Evolutionary conservation across 1,140 invertebrate species (phyloP).

Genomic region (Bombyx mandarina): DNA sequence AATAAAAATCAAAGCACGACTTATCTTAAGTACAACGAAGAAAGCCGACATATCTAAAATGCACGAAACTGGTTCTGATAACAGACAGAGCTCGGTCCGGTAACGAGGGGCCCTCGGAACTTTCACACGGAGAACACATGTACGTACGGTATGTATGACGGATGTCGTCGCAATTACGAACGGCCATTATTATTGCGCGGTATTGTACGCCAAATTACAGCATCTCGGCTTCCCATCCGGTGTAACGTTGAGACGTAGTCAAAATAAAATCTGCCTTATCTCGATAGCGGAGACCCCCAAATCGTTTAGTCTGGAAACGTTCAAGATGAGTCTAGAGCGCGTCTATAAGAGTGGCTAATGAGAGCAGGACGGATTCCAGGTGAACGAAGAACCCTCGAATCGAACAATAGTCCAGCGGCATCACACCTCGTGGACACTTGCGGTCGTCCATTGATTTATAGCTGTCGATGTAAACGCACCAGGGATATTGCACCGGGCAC

Average conservation of each 20-base stretch:
- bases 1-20: constrained; percentile 25
- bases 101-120: constrained; percentile 33
- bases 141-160: constrained; percentile 32
- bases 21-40: constrained; percentile 26
- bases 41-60: constrained; percentile 11
- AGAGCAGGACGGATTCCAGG: too few species aligned
- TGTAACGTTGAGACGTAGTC: constrained; percentile 1
- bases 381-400: too few species aligned
- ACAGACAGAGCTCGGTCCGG: constrained; percentile 17
- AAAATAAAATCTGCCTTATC: neutral
- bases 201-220: constrained; percentile 59
- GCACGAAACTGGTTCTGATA: constrained; percentile 47
- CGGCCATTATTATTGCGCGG: constrained; percentile 51
- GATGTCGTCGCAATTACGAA: constrained; percentile 59
- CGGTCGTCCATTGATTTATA: too few species aligned
- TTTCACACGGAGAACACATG: constrained; percentile 56
- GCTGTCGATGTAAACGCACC: too few species aligned
- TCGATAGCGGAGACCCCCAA: constrained; percentile 19
- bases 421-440: too few species aligned
- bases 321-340: too few species aligned
- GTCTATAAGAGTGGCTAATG: too few species aligned
- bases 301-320: too few species aligned
- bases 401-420: too few species aligned
- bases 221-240: constrained; percentile 60
- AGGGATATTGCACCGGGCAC: too few species aligned